A percentile compares a stretch with the other conserved stretches of the same genome.
Evolutionary conservation across 2,797 vertebrate genomes (phyloP).

Genomic region (Toxotes lorentzi): DNA sequence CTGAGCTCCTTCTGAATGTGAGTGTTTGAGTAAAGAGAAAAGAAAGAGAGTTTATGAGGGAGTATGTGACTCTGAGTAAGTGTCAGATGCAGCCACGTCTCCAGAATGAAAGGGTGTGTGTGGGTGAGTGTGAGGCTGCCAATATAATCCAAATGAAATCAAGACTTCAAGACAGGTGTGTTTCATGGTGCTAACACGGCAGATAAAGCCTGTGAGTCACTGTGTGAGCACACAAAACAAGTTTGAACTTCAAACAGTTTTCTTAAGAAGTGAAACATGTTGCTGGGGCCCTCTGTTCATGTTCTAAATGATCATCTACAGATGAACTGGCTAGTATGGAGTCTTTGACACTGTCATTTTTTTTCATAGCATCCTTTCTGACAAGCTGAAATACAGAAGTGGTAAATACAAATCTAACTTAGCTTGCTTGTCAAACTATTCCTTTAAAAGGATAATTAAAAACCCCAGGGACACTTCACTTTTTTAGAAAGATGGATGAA

Average conservation of each 20-base stretch:
- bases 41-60: conserved; percentile 2
- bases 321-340: neutral
- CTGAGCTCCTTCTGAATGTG: conserved; percentile 40
- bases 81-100: conserved; percentile 23
- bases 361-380: no score
- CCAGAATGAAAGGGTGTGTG: conserved; percentile 6
- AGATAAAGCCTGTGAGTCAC: neutral
- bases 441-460: neutral
- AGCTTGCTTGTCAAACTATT: neutral
- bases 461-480: neutral
- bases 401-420: no score
- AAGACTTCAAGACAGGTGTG: conserved; percentile 1
- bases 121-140: conserved; percentile 31
- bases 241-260: neutral
- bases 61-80: conserved; percentile 17
- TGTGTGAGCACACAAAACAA: neutral
- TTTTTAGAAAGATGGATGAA: neutral
- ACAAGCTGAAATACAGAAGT: no score
- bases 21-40: conserved; percentile 27
- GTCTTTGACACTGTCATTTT: no score
- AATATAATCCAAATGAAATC: conserved; percentile 31
- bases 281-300: neutral
- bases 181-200: neutral
- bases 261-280: neutral
- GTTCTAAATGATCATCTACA: neutral